Base-by-base conservation (phyloP, 2,797 vertebrate species). In the Neosalanx taihuensis region DNA sequence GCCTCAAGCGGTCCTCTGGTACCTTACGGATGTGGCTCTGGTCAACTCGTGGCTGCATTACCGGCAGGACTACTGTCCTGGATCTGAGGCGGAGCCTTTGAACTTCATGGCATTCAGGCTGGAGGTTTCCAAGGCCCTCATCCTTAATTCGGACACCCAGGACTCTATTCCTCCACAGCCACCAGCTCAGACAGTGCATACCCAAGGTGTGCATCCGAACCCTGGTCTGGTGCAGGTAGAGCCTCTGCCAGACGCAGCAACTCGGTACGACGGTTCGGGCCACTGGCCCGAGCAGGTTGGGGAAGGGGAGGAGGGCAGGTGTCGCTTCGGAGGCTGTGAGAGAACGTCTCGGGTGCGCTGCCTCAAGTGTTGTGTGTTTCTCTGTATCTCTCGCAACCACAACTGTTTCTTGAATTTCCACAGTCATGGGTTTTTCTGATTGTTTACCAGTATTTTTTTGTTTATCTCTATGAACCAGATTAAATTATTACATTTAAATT, bases 371-470 rank as follows among this genome's bases (percentile, higher is more conserved):
- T 93, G 92, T 46, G 92, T 94, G 67, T 94, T 94, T 82, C 91
- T 94, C 67, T 94, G 93, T 80, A 94, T 94, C 79, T 93, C 93
- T 15, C 90, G 89, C 41, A 91, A 90, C 76, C 91, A 92, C 81
- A 94, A 94, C 82, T 94, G 93, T 80, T 94, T 94, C 79, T 82
- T 93, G 20, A 92, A 93, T 77, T 94, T 94, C 81, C 93, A 94
- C 76, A 92, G 82, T 76, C 91, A 90, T 75, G 84, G 73, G 17
- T 81, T 60, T 84, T 72, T 69, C 6, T 88, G 64, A 85, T 56
- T 41, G 4, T 67, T 49, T 1, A 1, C 53, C 31, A 60, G 1
- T 69, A 0, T 51, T 68, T 33, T 33, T 1, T 56, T 68, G 46
- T 33, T 1, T 37, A 51, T 26, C 18, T n/a, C 18, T 56, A n/a